phyloP scores from a whole-genome alignment of 1,140 invertebrate genomes.

The Delia radicum region DNA sequence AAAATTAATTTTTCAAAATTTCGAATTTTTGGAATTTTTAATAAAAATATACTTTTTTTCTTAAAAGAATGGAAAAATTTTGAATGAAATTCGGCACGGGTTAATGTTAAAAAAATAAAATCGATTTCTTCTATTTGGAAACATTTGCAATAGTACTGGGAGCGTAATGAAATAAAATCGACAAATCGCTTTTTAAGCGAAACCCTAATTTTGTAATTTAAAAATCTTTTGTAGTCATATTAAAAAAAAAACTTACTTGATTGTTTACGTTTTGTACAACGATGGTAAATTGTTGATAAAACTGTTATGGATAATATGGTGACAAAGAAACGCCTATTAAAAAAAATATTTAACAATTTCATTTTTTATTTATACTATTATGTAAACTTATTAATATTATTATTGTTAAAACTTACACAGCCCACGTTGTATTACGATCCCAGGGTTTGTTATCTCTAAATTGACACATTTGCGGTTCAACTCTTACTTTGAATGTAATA shows the following conservation, averaged over 20 bases:
- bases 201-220: no score
- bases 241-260: slow-evolving; percentile 44
- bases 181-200: no score
- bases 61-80: no score
- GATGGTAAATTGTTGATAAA: slow-evolving; percentile 52
- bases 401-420: slow-evolving; percentile 54
- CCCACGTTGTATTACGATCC: slow-evolving; percentile 55
- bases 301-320: slow-evolving; percentile 43
- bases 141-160: no score
- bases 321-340: slow-evolving; percentile 49
- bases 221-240: no score
- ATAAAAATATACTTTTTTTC: no score
- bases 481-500: slow-evolving; percentile 59
- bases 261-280: slow-evolving; percentile 42
- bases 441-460: slow-evolving; percentile 47
- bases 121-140: no score
- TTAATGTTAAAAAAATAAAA: no score
- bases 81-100: no score
- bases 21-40: no score
- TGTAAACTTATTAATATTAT: background rate
- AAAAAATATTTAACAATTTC: background rate
- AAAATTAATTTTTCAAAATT: no score
- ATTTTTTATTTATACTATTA: background rate
- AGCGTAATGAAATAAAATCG: no score
- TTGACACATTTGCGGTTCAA: slow-evolving; percentile 66